A percentile compares a stretch with the other conserved stretches of the same genome.
Evolutionary conservation across 2,113 vertebrate species (phyloP).

Genomic region (Otolemur garnettii): DNA sequence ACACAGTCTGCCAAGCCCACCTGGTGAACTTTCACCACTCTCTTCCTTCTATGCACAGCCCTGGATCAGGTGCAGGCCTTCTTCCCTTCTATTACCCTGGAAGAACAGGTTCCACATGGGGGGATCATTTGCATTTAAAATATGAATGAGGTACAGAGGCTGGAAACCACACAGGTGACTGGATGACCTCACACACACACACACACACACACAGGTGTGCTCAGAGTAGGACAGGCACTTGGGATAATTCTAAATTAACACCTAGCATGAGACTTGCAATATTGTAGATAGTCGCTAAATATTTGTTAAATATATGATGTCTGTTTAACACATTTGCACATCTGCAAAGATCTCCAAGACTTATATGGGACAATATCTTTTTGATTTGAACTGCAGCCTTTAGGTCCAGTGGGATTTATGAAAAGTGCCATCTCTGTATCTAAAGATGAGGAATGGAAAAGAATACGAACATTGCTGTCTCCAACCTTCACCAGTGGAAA

Average conservation of each 20-base stretch:
- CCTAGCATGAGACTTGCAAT: not conserved
- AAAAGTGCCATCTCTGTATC: slow-evolving; percentile 67
- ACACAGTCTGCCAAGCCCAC: not conserved
- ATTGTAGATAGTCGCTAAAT: not conserved
- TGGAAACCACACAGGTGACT: not conserved
- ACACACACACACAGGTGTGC: not conserved
- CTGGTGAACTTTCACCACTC: not conserved
- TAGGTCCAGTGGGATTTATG: slow-evolving; percentile 82
- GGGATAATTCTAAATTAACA: not conserved
- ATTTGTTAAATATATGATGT: not conserved
- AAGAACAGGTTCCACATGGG: not conserved
- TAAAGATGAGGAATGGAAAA: slow-evolving; percentile 91
- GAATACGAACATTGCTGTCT: slow-evolving; percentile 89
- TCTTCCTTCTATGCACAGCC: not conserved
- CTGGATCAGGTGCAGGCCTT: not conserved
- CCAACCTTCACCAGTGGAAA: slow-evolving; percentile 93
- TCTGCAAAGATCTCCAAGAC: not conserved
- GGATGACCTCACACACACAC: not conserved
- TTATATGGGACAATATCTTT: not conserved
- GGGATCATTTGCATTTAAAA: not conserved
- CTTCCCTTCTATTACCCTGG: not conserved
- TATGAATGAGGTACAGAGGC: not conserved
- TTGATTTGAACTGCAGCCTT: slow-evolving; percentile 59
- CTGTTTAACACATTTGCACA: not conserved
- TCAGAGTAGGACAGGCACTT: not conserved